These are phyloP conservation scores for Amphipoea oculea DNA, from an alignment of 2,888 invertebrate species.

Conservation along the genomic window DNA sequence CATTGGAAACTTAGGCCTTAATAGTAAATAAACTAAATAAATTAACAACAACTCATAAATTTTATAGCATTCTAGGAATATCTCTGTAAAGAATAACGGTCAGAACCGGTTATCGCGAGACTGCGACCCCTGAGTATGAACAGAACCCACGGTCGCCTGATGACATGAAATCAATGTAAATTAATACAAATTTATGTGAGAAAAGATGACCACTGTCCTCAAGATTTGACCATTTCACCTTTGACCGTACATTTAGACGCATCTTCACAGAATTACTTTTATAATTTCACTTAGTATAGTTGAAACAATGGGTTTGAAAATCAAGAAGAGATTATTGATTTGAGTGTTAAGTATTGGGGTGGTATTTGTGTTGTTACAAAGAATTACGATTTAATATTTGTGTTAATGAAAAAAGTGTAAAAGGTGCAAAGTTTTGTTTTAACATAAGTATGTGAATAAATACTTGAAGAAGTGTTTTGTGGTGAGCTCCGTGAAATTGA, in stretches of 20 bases:
- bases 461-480: background rate
- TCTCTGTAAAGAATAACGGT: conserved; percentile 21
- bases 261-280: conserved; percentile 22
- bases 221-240: conserved; percentile 74
- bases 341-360: background rate
- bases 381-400: background rate
- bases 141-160: conserved; percentile 53
- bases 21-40: background rate
- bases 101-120: conserved; percentile 67
- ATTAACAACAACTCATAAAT: background rate
- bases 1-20: background rate
- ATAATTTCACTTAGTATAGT: background rate
- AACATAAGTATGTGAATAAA: background rate
- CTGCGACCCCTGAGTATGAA: conserved; percentile 56
- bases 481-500: background rate
- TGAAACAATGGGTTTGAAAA: background rate
- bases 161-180: conserved; percentile 74
- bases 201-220: conserved; percentile 79
- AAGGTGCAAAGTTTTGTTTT: too few relatives aligned
- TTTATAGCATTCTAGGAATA: background rate
- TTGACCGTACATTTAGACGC: conserved; percentile 69
- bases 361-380: background rate
- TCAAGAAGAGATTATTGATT: background rate
- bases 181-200: conserved; percentile 85
- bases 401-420: conserved; percentile 24